Percentiles rank a stretch among this genome's conserved stretches.
These are phyloP conservation scores for Dinothrombium tinctorium DNA, from an alignment of 1,140 invertebrate species.

Conservation along the genomic window DNA sequence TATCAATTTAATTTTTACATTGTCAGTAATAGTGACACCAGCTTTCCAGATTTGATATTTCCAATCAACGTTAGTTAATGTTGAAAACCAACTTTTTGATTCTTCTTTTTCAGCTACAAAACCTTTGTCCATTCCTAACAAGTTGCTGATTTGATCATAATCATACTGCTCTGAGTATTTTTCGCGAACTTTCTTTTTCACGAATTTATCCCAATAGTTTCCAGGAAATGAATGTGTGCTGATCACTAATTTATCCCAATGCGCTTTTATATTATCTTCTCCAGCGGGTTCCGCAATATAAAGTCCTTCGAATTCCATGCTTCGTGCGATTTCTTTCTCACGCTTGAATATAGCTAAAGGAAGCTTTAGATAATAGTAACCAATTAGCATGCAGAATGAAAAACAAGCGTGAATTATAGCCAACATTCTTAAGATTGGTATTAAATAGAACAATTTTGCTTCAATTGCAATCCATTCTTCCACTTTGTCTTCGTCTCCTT, in stretches of 20 bases:
- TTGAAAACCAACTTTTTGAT: constrained; percentile 19
- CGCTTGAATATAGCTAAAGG: constrained; percentile 96
- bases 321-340: constrained; percentile 90
- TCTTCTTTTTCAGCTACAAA: constrained; percentile 51
- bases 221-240: constrained; percentile 93
- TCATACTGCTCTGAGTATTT: constrained; percentile 95
- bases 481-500: constrained; percentile 24
- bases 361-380: constrained; percentile 95
- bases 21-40: constrained; percentile 89
- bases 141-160: constrained; percentile 79
- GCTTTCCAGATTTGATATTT: constrained; percentile 94
- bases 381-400: constrained; percentile 84
- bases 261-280: constrained; percentile 80
- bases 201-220: constrained; percentile 99
- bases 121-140: constrained; percentile 81
- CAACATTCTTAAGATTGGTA: constrained; percentile 69
- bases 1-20: constrained; percentile 31
- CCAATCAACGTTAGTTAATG: constrained; percentile 72
- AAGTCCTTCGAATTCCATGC: constrained; percentile 89
- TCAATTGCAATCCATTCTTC: constrained; percentile 72
- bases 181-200: constrained; percentile 92
- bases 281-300: constrained; percentile 89
- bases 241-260: constrained; percentile 95
- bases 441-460: constrained; percentile 37
- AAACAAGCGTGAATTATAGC: constrained; percentile 68